A percentile compares a stretch with the other conserved stretches of the same genome.
phyloP scores from a whole-genome alignment of 1,140 invertebrate genomes.

The Bombyx mandarina region DNA sequence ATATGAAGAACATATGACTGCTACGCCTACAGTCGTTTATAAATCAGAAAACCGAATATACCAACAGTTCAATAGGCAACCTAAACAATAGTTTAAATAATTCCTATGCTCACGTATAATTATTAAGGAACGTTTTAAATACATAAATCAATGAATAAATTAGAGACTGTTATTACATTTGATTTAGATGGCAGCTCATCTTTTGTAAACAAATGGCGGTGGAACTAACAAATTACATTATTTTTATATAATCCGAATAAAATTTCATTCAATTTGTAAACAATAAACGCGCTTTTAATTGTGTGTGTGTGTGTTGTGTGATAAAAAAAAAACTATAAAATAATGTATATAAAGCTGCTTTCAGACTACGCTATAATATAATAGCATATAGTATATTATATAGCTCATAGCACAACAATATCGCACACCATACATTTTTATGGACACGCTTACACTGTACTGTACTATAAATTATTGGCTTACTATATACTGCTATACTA shows the following conservation, averaged over 20 bases:
- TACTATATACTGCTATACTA: too few species aligned
- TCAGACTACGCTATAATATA: too few species aligned
- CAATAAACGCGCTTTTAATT: not conserved
- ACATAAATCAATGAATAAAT: conserved; percentile 61
- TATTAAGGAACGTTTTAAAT: conserved; percentile 54
- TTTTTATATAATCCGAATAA: too few species aligned
- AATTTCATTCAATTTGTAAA: too few species aligned
- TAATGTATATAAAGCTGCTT: too few species aligned
- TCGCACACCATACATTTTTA: too few species aligned
- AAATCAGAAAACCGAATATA: conserved; percentile 25
- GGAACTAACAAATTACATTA: conserved; percentile 14
- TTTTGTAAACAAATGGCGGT: conserved; percentile 47
- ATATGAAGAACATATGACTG: conserved; percentile 31
- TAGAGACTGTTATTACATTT: conserved; percentile 50
- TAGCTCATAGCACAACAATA: too few species aligned
- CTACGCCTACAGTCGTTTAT: conserved; percentile 41
- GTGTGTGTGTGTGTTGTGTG: too few species aligned
- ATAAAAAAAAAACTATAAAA: too few species aligned
- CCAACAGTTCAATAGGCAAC: conserved; percentile 44
- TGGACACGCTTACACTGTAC: too few species aligned
- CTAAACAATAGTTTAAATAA: conserved; percentile 61
- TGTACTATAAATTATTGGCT: too few species aligned
- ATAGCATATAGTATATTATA: too few species aligned
- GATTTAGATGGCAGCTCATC: conserved; percentile 60
- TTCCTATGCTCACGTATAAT: conserved; percentile 56